Evolutionary conservation across 1,140 invertebrate genomes (phyloP), one percentile per base, ranked within the genome.

Genomic region (Drosophila azteca): DNA sequence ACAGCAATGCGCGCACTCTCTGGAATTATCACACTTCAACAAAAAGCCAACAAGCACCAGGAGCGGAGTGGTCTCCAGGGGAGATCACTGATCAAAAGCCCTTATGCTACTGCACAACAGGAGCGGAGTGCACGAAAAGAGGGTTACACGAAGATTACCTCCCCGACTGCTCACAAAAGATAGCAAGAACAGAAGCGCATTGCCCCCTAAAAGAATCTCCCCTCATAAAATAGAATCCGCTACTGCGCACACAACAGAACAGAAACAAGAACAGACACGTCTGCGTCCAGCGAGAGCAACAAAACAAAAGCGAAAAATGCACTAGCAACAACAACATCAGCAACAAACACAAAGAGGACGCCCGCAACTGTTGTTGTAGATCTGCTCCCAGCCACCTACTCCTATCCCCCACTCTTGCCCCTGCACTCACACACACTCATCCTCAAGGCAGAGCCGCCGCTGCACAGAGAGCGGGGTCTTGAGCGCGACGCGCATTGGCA

Each of bases 11-110:
- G 69, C 35, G 58, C 43, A 55, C 77, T 80, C 76, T 73, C 57
- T 59, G 77, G 78, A 78, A 87, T 88, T 88, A 88, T 87, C 83
- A 79, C 82, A 87, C 82, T 87, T 87, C 83, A 88, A 69, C 78
- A 70, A 87, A 85, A 64, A 64, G 58, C 57, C 57, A 62, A 50
- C 50, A 46, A 71, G 53, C 48, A 46, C 51, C 62, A 26, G 35
- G 26, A 41, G 8, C 13, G 46, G 17, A 13, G 4, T 6, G 2
- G 17, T 35, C 26, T 45, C 13, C n/a, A 24, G 17, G 35, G 35
- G 4, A 39, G 11, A 39, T 39, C 35, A 39, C 35, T 39, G 11
- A 39, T 39, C 35, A 5, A 26, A 24, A 24, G 24, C 24, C 24
- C 24, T 24, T 24, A 24, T 5, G 24, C 24, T 24, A 24, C 24